Percentiles rank a stretch among this genome's conserved stretches.
phyloP scores from a whole-genome alignment of 92 coral and sea anemone species.

The Epizoanthus ramosus region DNA sequence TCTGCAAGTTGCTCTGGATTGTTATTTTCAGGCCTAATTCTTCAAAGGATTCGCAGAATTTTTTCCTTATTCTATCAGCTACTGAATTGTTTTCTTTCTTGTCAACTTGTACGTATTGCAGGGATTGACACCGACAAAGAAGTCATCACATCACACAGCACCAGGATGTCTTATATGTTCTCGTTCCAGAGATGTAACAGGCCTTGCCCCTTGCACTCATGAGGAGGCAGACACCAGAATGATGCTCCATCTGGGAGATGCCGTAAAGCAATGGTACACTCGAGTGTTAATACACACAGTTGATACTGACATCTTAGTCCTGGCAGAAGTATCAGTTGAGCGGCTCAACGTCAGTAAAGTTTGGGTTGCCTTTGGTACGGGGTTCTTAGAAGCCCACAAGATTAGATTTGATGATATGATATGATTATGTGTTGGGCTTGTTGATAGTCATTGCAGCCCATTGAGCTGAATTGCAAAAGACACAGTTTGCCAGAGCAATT shows the following conservation, averaged over 20 bases:
- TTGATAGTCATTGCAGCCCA: too few species aligned
- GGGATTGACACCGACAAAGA: slow-evolving; percentile 31
- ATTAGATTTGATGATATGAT: too few species aligned
- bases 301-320: slow-evolving; percentile 59
- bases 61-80: too few species aligned
- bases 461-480: too few species aligned
- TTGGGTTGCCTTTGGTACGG: slow-evolving; percentile 64
- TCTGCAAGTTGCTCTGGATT: too few species aligned
- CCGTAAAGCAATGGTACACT: slow-evolving; percentile 44
- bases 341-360: slow-evolving; percentile 46
- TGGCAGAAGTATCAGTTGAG: slow-evolving; percentile 51
- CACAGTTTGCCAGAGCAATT: too few species aligned
- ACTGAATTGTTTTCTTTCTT: too few species aligned
- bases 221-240: slow-evolving; percentile 67
- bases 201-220: slow-evolving; percentile 63
- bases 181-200: slow-evolving; percentile 21
- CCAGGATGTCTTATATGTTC: slow-evolving; percentile 38
- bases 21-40: too few species aligned
- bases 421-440: too few species aligned
- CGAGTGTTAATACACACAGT: slow-evolving; percentile 52
- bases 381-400: slow-evolving; percentile 55
- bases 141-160: slow-evolving; percentile 34
- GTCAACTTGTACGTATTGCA: too few species aligned
- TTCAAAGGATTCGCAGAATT: too few species aligned
- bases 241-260: slow-evolving; percentile 56